phyloP scores from a whole-genome alignment of 92 coral and sea anemone genomes.

The Parazoanthus darwini region DNA sequence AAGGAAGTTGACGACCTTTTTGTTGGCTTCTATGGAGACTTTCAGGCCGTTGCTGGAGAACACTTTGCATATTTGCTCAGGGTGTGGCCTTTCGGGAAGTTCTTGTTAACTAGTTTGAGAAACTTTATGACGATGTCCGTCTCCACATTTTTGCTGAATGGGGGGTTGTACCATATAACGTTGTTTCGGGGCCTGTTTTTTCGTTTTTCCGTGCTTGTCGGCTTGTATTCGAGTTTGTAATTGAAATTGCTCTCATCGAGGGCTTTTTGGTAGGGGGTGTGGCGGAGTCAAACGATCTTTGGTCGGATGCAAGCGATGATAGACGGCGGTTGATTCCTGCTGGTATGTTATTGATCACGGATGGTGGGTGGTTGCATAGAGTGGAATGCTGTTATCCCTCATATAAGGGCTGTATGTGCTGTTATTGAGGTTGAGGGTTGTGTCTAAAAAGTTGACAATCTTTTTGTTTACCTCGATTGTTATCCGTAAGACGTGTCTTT shows the following conservation, averaged over 20 bases:
- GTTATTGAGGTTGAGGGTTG: too few relatives aligned
- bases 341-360: background rate
- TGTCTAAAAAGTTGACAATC: too few relatives aligned
- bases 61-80: too few relatives aligned
- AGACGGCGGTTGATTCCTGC: background rate
- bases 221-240: background rate
- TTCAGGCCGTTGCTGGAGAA: too few relatives aligned
- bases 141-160: background rate
- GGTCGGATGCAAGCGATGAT: background rate
- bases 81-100: background rate
- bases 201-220: too few relatives aligned
- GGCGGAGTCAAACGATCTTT: background rate
- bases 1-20: too few relatives aligned
- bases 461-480: too few relatives aligned
- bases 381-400: background rate
- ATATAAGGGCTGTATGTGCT: too few relatives aligned
- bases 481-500: too few relatives aligned
- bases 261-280: constrained; percentile 1
- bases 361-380: background rate
- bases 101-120: background rate
- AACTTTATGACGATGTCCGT: background rate
- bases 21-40: too few relatives aligned
- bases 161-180: too few relatives aligned
- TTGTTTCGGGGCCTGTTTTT: too few relatives aligned
- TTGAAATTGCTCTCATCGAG: background rate